These are phyloP conservation scores for Platorchestia sp. DNA, from an alignment of 1,140 invertebrate genomes.

Conservation along the genomic window DNA sequence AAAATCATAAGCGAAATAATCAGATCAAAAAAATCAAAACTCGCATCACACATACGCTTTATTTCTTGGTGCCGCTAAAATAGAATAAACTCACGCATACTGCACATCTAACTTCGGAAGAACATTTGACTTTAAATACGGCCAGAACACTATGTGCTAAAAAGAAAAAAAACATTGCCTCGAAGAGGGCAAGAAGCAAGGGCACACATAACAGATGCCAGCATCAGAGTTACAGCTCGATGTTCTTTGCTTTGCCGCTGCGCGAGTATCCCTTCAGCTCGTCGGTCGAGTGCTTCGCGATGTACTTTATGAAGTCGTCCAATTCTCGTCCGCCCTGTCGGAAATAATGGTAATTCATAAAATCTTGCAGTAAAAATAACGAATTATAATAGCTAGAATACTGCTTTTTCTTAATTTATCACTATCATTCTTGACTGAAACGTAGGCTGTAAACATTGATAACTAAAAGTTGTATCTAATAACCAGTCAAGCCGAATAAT, in stretches of 20 bases:
- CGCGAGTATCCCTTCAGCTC: conserved; percentile 91
- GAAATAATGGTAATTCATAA: not conserved
- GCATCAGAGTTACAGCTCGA: conserved; percentile 75
- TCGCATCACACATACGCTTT: not conserved
- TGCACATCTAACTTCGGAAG: not conserved
- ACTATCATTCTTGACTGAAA: no score
- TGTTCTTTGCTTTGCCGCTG: conserved; percentile 81
- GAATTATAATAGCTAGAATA: no score
- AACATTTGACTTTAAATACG: not conserved
- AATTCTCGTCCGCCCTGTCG: conserved; percentile 89
- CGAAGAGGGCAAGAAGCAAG: not conserved
- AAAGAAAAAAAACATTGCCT: not conserved
- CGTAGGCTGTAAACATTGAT: no score
- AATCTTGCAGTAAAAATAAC: not conserved
- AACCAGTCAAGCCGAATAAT: no score
- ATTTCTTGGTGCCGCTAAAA: not conserved
- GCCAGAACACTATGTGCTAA: not conserved
- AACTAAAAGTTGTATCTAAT: no score
- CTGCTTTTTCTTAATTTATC: no score
- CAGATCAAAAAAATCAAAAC: not conserved
- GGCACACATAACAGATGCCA: not conserved
- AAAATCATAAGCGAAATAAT: not conserved
- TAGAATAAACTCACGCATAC: not conserved
- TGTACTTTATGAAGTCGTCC: conserved; percentile 96
- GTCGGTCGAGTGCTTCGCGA: conserved; percentile 91